Conservation (phyloP, 2,113 vertebrate species). For the Campylorhamphus procurvoides region DNA sequence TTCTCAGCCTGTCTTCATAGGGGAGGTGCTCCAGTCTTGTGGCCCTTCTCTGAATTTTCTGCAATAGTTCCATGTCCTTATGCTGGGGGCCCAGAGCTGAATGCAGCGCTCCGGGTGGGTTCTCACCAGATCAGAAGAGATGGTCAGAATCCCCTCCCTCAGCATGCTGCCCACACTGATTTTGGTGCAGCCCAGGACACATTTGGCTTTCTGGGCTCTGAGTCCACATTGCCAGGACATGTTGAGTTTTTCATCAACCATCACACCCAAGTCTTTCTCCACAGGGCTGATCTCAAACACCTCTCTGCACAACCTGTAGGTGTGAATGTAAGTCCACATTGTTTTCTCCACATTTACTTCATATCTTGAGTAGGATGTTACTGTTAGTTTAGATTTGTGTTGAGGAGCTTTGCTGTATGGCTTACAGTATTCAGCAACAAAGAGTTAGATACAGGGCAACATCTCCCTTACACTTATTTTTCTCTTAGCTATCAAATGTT, state of each 20-base stretch:
- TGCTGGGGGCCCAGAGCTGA: not conserved
- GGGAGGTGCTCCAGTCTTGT: not conserved
- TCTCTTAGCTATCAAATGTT: not conserved
- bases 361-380: not conserved
- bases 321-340: accelerated
- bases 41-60: not conserved
- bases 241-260: not conserved
- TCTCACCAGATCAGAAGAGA: not conserved
- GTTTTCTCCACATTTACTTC: not conserved
- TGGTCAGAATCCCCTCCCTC: not conserved
- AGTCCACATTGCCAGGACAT: not conserved
- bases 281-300: not conserved
- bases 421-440: not conserved
- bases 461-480: not conserved
- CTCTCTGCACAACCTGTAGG: not conserved
- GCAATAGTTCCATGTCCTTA: not conserved
- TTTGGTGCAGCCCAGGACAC: not conserved
- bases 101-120: not conserved
- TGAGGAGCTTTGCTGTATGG: not conserved
- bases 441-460: not conserved
- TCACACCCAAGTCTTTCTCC: not conserved
- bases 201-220: not conserved
- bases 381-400: not conserved
- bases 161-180: not conserved
- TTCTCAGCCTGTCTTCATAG: not conserved